Evolutionary conservation across 53 echinoderm and acorn worm species (phyloP).

Genomic region (Luidia sarsii): DNA sequence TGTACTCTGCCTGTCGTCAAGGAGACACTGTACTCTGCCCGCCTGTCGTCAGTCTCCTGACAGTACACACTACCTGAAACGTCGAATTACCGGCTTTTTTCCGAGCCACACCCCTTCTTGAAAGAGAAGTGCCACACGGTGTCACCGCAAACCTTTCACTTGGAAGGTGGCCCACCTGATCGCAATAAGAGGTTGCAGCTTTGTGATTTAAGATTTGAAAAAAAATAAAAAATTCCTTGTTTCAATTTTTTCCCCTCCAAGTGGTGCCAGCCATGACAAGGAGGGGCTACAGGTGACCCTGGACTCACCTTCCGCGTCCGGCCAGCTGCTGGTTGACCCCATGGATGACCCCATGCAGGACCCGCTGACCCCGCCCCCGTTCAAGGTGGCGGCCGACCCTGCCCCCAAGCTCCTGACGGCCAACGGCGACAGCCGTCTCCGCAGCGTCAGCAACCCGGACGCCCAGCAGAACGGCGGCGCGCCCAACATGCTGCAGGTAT

Average conservation of each 20-base stretch:
- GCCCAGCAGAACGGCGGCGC: slow-evolving; percentile 41
- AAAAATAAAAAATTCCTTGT: too few relatives aligned
- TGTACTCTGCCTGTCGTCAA: too few relatives aligned
- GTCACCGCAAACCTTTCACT: too few relatives aligned
- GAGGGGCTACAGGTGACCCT: not conserved
- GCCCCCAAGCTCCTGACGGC: slow-evolving; percentile 22
- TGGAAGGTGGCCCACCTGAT: too few relatives aligned
- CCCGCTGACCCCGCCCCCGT: slow-evolving; percentile 27
- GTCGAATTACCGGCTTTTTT: too few relatives aligned
- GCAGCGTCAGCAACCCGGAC: slow-evolving; percentile 64
- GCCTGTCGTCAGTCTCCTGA: too few relatives aligned
- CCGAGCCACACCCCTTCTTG: too few relatives aligned
- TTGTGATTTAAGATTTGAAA: not conserved
- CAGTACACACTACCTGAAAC: too few relatives aligned
- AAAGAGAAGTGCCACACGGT: too few relatives aligned
- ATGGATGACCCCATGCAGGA: slow-evolving; percentile 54
- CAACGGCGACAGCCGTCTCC: slow-evolving; percentile 54
- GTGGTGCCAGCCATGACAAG: slow-evolving; percentile 19
- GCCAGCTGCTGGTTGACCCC: slow-evolving; percentile 26
- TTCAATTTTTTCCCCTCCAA: not conserved
- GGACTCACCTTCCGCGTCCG: not conserved
- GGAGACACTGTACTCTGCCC: too few relatives aligned
- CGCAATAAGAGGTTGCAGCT: not conserved
- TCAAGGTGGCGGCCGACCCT: slow-evolving; percentile 2
- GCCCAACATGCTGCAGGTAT: slow-evolving; percentile 47